Evolutionary conservation across 2,888 invertebrate species (phyloP).

Genomic region (Oasisia sp.): DNA sequence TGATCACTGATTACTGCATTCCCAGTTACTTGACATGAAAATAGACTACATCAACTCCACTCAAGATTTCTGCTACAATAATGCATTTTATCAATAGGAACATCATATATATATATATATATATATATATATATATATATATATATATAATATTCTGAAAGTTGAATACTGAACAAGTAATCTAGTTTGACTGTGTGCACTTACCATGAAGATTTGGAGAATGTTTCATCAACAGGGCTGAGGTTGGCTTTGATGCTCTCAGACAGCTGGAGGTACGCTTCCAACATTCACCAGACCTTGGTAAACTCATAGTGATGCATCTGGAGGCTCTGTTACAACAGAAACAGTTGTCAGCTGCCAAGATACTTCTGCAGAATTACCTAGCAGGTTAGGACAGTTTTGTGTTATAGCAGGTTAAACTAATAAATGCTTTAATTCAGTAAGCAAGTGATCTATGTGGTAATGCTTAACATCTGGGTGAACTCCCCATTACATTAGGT

Average conservation of each 20-base stretch:
- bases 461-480: no score
- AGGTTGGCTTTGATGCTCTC: slow-evolving; percentile 46
- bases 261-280: slow-evolving; percentile 41
- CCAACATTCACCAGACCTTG: slow-evolving; percentile 51
- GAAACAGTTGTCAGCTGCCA: slow-evolving; percentile 32
- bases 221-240: slow-evolving; percentile 36
- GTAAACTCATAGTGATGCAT: slow-evolving; percentile 49
- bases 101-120: no score
- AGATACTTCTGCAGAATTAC: slow-evolving; percentile 42
- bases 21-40: no score
- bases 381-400: slow-evolving; percentile 49
- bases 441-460: no score
- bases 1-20: no score
- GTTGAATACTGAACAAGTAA: no score
- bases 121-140: no score
- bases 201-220: background rate
- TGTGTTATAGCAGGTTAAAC: background rate
- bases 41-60: no score
- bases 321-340: slow-evolving; percentile 49
- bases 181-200: background rate
- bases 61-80: no score
- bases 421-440: background rate
- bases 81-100: no score
- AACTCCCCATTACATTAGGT: no score
- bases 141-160: no score